A percentile compares a stretch with the other conserved stretches of the same genome.
Evolutionary conservation across 2,113 vertebrate genomes (phyloP).

Genomic region (Solea solea): DNA sequence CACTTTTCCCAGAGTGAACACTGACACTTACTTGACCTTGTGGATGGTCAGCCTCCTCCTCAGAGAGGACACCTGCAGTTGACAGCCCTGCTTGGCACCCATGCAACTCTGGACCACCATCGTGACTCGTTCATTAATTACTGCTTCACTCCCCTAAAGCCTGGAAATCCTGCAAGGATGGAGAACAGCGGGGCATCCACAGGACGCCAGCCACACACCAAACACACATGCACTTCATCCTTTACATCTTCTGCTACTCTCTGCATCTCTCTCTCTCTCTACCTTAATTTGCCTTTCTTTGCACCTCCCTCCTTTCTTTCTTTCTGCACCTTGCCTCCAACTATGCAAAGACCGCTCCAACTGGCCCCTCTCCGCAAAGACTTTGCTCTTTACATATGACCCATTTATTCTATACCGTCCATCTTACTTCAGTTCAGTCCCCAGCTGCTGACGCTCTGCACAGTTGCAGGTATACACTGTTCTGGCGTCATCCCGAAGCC

Average conservation of each 20-base stretch:
- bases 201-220: no score
- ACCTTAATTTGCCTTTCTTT: not conserved
- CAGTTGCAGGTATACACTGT: slow-evolving; percentile 14
- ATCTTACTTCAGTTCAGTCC: not conserved
- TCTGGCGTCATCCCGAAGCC: slow-evolving; percentile 16
- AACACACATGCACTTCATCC: not conserved
- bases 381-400: slow-evolving; percentile 29
- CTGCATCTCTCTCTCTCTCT: not conserved
- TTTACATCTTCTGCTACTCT: not conserved
- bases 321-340: not conserved
- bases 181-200: no score
- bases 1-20: no score
- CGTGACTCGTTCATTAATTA: slow-evolving; percentile 12
- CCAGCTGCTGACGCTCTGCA: slow-evolving; percentile 23
- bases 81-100: slow-evolving; percentile 46
- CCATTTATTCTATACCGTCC: slow-evolving; percentile 35
- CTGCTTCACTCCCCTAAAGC: not conserved
- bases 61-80: slow-evolving; percentile 55
- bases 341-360: slow-evolving; percentile 5
- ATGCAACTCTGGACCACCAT: slow-evolving; percentile 69
- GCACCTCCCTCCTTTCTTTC: slow-evolving; percentile 15
- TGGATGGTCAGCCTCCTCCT: slow-evolving; percentile 63
- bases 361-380: not conserved
- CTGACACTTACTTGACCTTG: slow-evolving; percentile 63
- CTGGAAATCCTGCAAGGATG: no score